phyloP scores from a whole-genome alignment of 2,797 vertebrate species.

The Chloroceryle inda region DNA sequence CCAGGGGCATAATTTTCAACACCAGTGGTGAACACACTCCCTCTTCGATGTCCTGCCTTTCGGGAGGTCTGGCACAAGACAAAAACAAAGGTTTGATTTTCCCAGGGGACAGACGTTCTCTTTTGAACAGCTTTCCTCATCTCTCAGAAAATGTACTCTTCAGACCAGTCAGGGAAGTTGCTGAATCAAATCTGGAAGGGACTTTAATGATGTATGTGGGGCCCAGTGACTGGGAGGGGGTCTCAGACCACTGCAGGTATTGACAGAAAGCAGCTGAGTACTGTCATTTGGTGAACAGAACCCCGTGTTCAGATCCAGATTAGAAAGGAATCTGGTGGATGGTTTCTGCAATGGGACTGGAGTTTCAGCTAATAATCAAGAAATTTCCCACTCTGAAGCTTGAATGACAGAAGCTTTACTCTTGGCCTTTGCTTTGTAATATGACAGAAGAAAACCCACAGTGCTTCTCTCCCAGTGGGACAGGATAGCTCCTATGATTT shows the following conservation, averaged over 20 bases:
- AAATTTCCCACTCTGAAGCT: not conserved
- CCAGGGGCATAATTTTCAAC: not conserved
- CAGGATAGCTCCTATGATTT: not conserved
- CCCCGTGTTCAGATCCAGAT: not conserved
- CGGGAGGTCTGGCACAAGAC: not conserved
- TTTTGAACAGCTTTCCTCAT: not conserved
- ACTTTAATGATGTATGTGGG: not conserved
- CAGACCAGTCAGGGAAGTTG: not conserved
- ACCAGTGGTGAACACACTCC: not conserved
- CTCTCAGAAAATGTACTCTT: not conserved
- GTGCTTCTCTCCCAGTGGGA: not conserved
- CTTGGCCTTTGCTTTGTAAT: not conserved
- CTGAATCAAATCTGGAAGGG: not conserved
- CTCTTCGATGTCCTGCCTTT: not conserved
- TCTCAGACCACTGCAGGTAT: not conserved
- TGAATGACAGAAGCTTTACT: not conserved
- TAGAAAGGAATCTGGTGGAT: not conserved
- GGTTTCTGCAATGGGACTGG: not conserved
- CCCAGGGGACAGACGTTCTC: not conserved
- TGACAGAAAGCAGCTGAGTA: not conserved
- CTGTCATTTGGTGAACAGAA: not conserved
- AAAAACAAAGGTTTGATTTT: not conserved
- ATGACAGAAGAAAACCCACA: not conserved
- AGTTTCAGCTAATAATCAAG: not conserved
- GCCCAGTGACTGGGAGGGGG: not conserved